Evolutionary conservation across 2,113 vertebrate species (phyloP), one percentile per base, ranked within the genome.

Genomic region (Myrmecobius fasciatus): DNA sequence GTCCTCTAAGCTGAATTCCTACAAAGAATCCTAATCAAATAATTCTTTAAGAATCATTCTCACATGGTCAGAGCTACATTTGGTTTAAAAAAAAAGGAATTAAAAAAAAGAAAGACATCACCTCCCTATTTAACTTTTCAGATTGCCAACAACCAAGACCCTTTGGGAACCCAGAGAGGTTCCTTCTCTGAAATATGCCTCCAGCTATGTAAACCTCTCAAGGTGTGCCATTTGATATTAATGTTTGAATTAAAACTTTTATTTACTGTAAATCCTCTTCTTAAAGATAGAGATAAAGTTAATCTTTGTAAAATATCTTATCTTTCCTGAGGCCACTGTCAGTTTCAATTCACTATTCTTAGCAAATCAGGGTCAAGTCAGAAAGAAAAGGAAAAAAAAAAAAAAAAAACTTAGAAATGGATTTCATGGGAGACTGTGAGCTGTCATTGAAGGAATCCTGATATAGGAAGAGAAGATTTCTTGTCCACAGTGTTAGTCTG

Each of bases 21-120:
- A 95, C 93, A 95, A 97, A 26, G 89, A 97, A 96, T 97, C 93
- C 95, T 96, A 96, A 97, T 97, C 91, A 97, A 96, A 89, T 8
- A 52, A 90, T 96, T 97, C 96, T 92, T 95, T 89, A 97, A 95
- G 54, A 94, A 46, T 75, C 67, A 11, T 91, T 94, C 49, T 0
- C 53, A 92, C 52, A n/a, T 95, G 97, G 95, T 25, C 56, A 47
- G 89, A 89, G 94, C 94, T 96, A 51, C 49, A 92, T 25, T 89
- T 92, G 17, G 52, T 53, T 60, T 2, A 56, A 56, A 56, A 26
- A 26, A 56, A 54, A 60, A 56, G 47, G 95, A 53, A 91, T n/a
- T n/a, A n/a, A 28, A 56, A 60, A 56, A 60, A 56, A 52, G 95
- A 53, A 92, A 51, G 94, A 94, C 92, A 93, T 95, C 83, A 11